phyloP scores from a whole-genome alignment of 1,140 invertebrate species.

The Zaprionus nigranus region DNA sequence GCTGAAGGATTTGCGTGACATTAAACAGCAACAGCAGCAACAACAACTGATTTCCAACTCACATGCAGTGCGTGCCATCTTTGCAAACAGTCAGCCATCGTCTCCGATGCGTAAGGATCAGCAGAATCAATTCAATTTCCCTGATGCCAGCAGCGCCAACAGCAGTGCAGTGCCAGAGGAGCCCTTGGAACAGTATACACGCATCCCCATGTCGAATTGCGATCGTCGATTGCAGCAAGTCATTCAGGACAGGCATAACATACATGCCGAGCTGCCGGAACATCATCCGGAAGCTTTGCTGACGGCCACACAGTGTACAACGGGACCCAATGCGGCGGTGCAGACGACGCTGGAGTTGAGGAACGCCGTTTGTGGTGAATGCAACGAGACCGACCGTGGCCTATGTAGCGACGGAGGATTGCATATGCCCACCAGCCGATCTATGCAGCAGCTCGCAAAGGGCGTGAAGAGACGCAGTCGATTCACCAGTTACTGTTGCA shows the following conservation, averaged over 20 bases:
- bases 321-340: constrained; percentile 17
- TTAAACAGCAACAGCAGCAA: constrained; percentile 66
- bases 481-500: constrained; percentile 78
- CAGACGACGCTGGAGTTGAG: constrained; percentile 31
- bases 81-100: constrained; percentile 85
- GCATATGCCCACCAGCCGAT: constrained; percentile 87
- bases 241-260: constrained; percentile 58
- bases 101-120: constrained; percentile 89
- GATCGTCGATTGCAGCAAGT: constrained; percentile 66
- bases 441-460: constrained; percentile 87
- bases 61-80: constrained; percentile 88
- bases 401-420: constrained; percentile 86
- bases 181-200: constrained; percentile 43
- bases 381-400: constrained; percentile 85
- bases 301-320: constrained; percentile 23
- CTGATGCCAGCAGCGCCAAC: constrained; percentile 50
- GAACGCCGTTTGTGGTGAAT: constrained; percentile 73
- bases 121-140: constrained; percentile 84
- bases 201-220: constrained; percentile 39
- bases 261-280: constrained; percentile 37
- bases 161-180: constrained; percentile 41
- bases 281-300: constrained; percentile 42
- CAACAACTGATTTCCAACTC: constrained; percentile 84
- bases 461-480: constrained; percentile 85
- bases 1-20: constrained; percentile 87